These are phyloP conservation scores for Prosapia bicincta DNA, from an alignment of 2,888 invertebrate species.

Conservation along the genomic window DNA sequence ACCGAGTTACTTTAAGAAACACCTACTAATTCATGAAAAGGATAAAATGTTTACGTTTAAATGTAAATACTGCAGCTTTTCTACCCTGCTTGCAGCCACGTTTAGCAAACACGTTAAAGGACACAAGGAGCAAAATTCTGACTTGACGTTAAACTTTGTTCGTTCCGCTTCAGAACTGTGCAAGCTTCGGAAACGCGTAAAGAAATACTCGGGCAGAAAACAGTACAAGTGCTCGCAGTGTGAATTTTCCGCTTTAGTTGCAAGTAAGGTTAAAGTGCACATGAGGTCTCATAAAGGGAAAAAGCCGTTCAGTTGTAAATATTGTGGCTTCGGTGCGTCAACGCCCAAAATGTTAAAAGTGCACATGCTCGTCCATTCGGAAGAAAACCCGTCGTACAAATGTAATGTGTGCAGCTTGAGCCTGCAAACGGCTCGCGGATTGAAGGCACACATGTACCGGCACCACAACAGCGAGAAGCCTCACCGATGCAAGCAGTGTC, in stretches of 20 bases:
- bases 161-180: not conserved
- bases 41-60: no score
- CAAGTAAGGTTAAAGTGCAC: not conserved
- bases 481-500: not conserved
- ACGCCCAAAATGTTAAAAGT: not conserved
- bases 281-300: not conserved
- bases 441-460: not conserved
- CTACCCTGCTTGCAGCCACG: no score
- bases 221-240: not conserved
- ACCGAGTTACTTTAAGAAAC: no score
- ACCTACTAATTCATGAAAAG: no score
- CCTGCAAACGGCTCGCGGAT: not conserved
- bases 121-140: not conserved
- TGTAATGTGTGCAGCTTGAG: not conserved
- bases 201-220: not conserved
- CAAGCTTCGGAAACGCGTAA: not conserved
- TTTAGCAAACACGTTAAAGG: no score
- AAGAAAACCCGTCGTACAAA: not conserved
- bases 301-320: not conserved
- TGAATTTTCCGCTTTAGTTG: not conserved
- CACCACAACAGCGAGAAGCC: not conserved
- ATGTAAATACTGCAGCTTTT: no score
- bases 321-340: not conserved
- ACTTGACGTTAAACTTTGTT: not conserved
- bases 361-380: not conserved